Evolutionary conservation across 2,113 vertebrate species (phyloP).

Genomic region (Cathartes aura): DNA sequence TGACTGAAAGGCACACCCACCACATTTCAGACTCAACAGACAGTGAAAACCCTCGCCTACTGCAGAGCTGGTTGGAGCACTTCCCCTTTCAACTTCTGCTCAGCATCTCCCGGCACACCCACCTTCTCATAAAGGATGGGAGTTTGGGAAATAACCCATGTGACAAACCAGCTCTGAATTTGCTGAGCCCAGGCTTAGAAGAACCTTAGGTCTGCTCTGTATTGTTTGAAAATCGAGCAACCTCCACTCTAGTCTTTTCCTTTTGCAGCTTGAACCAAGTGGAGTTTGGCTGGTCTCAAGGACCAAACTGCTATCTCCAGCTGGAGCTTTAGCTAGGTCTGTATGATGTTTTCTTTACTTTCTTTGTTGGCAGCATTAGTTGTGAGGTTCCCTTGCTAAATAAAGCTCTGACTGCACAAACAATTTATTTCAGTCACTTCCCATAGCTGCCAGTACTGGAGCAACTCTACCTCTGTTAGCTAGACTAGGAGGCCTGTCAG

Average conservation of each 20-base stretch:
- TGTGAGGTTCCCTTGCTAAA: slow-evolving; percentile 33
- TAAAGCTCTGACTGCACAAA: slow-evolving; percentile 42
- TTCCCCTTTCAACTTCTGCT: not conserved
- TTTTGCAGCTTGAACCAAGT: not conserved
- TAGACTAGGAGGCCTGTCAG: slow-evolving; percentile 15
- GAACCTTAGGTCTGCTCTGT: not conserved
- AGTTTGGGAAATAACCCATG: not conserved
- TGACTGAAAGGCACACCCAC: not conserved
- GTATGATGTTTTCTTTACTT: not conserved
- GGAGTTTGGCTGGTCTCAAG: not conserved
- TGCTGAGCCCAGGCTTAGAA: not conserved
- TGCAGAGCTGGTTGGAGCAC: not conserved
- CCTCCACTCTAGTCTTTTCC: not conserved
- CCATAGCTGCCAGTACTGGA: not conserved
- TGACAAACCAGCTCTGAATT: not conserved
- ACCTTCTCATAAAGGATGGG: not conserved
- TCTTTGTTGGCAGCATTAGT: slow-evolving; percentile 2
- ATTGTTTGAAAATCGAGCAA: not conserved
- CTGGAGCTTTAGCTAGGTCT: not conserved
- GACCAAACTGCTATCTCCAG: not conserved
- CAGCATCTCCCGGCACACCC: not conserved
- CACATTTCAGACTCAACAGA: not conserved
- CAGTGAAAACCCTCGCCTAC: not conserved
- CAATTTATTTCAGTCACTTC: slow-evolving; percentile 60
- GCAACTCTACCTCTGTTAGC: slow-evolving; percentile 14